A percentile compares a stretch with the other conserved stretches of the same genome.
These are phyloP conservation scores for Bibio marci DNA, from an alignment of 2,888 invertebrate species.

Conservation along the genomic window DNA sequence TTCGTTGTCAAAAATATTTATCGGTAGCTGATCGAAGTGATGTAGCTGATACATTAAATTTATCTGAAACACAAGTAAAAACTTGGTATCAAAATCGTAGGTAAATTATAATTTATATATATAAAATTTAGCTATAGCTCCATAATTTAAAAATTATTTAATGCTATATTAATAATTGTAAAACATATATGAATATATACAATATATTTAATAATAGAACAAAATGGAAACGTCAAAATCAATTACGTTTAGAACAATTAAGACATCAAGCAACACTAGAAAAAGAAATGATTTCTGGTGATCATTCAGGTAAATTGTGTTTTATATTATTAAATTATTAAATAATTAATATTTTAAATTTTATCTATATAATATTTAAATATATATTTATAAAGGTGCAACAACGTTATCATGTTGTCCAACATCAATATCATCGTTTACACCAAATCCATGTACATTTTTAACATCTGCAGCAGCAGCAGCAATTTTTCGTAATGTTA, in stretches of 20 bases:
- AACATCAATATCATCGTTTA: constrained; percentile 23
- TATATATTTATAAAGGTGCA: constrained; percentile 12
- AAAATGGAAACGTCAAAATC: constrained; percentile 82
- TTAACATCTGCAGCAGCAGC: constrained; percentile 38
- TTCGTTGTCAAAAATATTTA: constrained; percentile 82
- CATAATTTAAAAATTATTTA: not conserved
- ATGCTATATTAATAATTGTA: too few relatives aligned
- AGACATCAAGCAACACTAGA: constrained; percentile 68
- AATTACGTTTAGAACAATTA: constrained; percentile 66
- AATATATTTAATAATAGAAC: constrained; percentile 37
- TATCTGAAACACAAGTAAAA: constrained; percentile 89
- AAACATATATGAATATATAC: not conserved
- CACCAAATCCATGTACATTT: constrained; percentile 38
- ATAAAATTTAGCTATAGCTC: not conserved
- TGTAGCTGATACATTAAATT: constrained; percentile 74
- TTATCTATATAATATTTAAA: not conserved
- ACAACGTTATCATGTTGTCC: constrained; percentile 22
- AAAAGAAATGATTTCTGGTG: constrained; percentile 38
- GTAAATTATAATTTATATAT: constrained; percentile 12
- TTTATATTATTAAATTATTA: not conserved
- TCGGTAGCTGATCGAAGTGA: constrained; percentile 87
- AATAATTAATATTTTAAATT: not conserved
- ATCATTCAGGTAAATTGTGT: constrained; percentile 3
- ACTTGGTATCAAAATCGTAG: constrained; percentile 57
- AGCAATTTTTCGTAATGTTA: constrained; percentile 54